Evolutionary conservation across 2,113 vertebrate genomes (phyloP), one percentile per base, ranked within the genome.

Genomic region (Columbina picui): DNA sequence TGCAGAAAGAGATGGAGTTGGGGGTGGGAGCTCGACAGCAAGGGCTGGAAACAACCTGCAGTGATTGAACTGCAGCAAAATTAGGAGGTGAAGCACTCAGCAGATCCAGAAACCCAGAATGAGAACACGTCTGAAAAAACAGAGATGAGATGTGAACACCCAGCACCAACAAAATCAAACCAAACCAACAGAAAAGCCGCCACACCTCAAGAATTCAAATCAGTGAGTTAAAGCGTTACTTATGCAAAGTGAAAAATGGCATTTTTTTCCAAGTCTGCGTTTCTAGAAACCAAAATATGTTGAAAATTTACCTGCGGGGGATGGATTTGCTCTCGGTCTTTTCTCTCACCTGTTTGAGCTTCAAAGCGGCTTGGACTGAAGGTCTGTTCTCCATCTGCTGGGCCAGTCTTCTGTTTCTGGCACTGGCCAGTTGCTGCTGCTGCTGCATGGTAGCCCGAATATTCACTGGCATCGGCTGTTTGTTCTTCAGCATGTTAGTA

Each of bases 401-500:
- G 96, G 99, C 99, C 97, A 99, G 98, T 86, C 99, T 99, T 96
- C 99, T 98, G 98, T 99, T 99, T 95, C 99, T 98, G 94, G 99
- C 99, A 96, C 99, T 99, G 98, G 99, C 99, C 98, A 99, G 98
- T 98, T 97, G 98, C 98, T 99, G 99, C 96, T 99, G 99, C 98
- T 99, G 99, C 98, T 99, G 99, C 99, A 99, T 99, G 98, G 98
- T 99, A 98, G 99, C 99, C 87, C 99, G 98, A 98, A 99, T 98
- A 98, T 99, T 99, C 98, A 99, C 99, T 70, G 98, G 99, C 96
- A 99, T 98, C 97, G 99, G 99, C 97, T 99, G 99, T 99, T 99
- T 99, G 99, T 99, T 99, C 99, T 99, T 99, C 99, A 99, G 99
- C 99, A 99, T 99, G 98, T 99, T 99, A 99, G 99, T 99, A 98